Evolutionary conservation across 2,888 invertebrate genomes (phyloP), one percentile per base, ranked within the genome.

Genomic region (Elgonia sp.): DNA sequence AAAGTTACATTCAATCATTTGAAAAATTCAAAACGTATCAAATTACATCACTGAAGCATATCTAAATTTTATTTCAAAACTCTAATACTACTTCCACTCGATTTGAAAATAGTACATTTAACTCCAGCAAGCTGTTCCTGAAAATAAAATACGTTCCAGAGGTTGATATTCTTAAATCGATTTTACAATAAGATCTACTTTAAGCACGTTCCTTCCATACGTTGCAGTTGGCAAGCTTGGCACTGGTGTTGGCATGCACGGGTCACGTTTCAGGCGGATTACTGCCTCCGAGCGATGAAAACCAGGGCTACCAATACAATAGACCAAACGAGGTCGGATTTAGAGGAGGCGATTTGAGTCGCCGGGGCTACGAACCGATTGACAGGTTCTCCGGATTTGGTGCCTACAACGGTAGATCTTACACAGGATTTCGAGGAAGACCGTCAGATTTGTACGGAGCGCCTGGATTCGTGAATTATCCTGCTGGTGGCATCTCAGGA

Each of bases 261-360:
- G 90, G 91, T 70, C 89, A 90, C 76, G 93, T 91, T 14, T 89
- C 91, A 20, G 94, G 91, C 46, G 94, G 93, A 83, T 90, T 94
- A 57, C 84, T 94, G 57, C 86, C 86, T 75, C 92, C 93, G 76
- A 92, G 92, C 67, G 81, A 85, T 62, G 84, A 81, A 70, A 83
- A 88, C 82, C 83, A 89, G 63, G 89, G 91, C 70, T 94, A 94
- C 89, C 93, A 93, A 87, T 94, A 94, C 89, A 93, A 93, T 87
- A 90, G 94, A 86, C 94, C 94, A 84, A 90, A 89, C 20, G 90
- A 90, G 80, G 60, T 67, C 67, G 88, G 88, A 10, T 89, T 89
- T 50, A 76, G 90, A 18, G 89, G 89, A 18, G 91, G 89, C 63
- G 91, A 89, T 50, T 80, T 88, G 3, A 90, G 89, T 73, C 89